phyloP scores from a whole-genome alignment of 1,140 invertebrate genomes.

The Branchinecta lynchi region DNA sequence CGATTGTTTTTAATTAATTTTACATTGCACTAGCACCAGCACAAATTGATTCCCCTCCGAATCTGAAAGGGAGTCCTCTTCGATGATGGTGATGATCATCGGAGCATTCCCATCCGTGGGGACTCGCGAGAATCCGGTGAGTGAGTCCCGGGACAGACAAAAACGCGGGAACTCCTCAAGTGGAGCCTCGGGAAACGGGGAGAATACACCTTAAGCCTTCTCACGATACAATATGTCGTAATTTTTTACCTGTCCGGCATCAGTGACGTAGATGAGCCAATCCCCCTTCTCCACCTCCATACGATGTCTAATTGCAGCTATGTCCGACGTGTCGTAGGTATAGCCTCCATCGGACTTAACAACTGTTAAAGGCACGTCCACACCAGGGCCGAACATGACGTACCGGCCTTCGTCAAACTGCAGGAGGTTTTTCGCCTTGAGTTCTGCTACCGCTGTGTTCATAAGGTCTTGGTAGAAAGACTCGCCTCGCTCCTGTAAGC shows the following conservation, averaged over 20 bases:
- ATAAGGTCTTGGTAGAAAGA: conserved; percentile 94
- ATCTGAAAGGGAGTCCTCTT: no score
- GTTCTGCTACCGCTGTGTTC: conserved; percentile 60
- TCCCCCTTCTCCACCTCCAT: conserved; percentile 72
- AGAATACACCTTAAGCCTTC: no score
- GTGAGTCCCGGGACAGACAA: no score
- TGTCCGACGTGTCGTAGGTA: conserved; percentile 97
- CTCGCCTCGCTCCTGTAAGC: conserved; percentile 73
- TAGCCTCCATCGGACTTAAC: conserved; percentile 97
- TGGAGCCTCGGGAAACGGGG: no score
- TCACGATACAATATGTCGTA: no score
- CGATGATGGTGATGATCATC: no score
- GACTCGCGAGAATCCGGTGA: no score
- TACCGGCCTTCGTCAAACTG: conserved; percentile 83
- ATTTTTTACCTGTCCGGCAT: conserved; percentile 61
- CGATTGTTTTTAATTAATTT: no score
- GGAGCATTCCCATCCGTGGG: no score
- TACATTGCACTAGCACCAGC: no score
- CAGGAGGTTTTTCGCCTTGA: conserved; percentile 52
- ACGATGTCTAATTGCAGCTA: conserved; percentile 78
- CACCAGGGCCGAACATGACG: conserved; percentile 63
- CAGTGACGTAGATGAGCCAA: conserved; percentile 90
- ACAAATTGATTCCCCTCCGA: no score
- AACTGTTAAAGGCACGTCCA: conserved; percentile 68
- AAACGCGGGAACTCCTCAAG: no score